These are phyloP conservation scores for Drosophila teissieri DNA, from an alignment of 1,140 invertebrate genomes.

Conservation along the genomic window DNA sequence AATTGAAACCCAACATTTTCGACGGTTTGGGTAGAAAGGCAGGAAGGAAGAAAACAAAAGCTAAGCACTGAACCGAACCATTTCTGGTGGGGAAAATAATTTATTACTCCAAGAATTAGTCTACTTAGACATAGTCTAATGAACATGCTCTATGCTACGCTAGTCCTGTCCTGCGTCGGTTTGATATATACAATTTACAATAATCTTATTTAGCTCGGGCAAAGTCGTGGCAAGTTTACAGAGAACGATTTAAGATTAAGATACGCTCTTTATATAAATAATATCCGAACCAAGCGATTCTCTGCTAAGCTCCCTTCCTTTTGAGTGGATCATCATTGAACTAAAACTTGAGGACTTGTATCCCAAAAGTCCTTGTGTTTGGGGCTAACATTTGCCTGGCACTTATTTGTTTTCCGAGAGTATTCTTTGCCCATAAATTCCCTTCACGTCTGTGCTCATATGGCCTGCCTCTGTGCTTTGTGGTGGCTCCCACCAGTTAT, in stretches of 20 bases:
- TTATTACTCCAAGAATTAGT: slow-evolving; percentile 77
- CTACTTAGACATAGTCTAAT: slow-evolving; percentile 62
- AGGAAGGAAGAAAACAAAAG: background rate
- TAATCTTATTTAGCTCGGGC: slow-evolving; percentile 8
- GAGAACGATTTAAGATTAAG: no score
- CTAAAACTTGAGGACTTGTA: slow-evolving; percentile 4
- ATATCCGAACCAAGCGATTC: no score
- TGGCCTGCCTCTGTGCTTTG: slow-evolving; percentile 79
- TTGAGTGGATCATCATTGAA: slow-evolving; percentile 14
- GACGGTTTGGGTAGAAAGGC: slow-evolving; percentile 1
- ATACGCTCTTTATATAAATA: no score
- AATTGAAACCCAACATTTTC: slow-evolving; percentile 31
- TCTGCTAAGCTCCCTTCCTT: background rate
- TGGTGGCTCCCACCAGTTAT: slow-evolving; percentile 12
- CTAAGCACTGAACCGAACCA: background rate
- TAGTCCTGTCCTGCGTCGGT: slow-evolving; percentile 45
- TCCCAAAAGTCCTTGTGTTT: background rate
- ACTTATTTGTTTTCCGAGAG: slow-evolving; percentile 3
- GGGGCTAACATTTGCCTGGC: slow-evolving; percentile 20
- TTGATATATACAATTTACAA: slow-evolving; percentile 58
- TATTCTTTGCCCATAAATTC: slow-evolving; percentile 6
- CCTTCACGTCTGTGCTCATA: slow-evolving; percentile 55
- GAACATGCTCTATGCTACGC: slow-evolving; percentile 59
- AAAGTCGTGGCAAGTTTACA: background rate
- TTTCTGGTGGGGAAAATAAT: slow-evolving; percentile 60